Evolutionary conservation across 2,113 vertebrate genomes (phyloP).

Genomic region (Pseudopodoces humilis): DNA sequence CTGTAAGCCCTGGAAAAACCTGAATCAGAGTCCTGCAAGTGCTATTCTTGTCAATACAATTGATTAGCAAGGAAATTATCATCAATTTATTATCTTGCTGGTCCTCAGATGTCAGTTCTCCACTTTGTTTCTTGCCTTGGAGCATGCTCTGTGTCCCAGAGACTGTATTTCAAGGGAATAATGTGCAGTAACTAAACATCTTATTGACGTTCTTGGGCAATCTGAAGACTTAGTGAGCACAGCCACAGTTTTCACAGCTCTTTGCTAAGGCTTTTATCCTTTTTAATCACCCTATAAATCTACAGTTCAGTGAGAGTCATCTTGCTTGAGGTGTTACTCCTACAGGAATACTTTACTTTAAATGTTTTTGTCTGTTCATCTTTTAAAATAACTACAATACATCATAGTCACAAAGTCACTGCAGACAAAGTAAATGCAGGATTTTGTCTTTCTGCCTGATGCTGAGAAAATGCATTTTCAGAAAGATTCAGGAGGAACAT

Average conservation of each 20-base stretch:
- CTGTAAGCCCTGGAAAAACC: neutral
- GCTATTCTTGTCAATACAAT: neutral
- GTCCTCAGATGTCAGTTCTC: neutral
- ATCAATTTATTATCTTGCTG: neutral
- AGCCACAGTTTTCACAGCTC: neutral
- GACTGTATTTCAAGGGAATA: fast-evolving
- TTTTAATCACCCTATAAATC: neutral
- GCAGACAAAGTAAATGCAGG: neutral
- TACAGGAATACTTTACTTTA: neutral
- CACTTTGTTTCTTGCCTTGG: neutral
- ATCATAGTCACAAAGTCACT: neutral
- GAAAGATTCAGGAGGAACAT: neutral
- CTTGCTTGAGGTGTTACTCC: neutral
- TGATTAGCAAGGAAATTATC: neutral
- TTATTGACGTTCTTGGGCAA: fast-evolving
- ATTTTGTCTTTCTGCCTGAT: neutral
- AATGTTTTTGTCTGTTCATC: neutral
- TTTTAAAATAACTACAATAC: neutral
- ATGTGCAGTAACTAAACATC: neutral
- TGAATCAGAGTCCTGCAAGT: neutral
- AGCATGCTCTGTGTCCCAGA: neutral
- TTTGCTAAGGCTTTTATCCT: neutral
- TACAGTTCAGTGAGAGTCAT: neutral
- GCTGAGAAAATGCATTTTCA: neutral
- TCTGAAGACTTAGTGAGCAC: neutral